These are phyloP conservation scores for Abrostola triplasia DNA, from an alignment of 2,888 invertebrate species.

Conservation along the genomic window DNA sequence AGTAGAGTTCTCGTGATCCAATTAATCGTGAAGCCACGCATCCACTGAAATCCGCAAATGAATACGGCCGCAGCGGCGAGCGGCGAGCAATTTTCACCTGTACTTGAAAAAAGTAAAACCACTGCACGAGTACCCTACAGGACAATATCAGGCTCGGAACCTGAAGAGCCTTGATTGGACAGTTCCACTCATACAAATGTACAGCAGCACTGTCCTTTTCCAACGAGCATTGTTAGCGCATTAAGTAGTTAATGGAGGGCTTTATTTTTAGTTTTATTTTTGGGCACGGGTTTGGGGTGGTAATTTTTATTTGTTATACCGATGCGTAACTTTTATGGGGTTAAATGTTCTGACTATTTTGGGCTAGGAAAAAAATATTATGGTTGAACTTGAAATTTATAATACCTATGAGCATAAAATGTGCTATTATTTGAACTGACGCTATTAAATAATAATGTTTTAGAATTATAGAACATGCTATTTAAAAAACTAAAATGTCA, in stretches of 20 bases:
- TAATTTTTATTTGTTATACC: conserved; percentile 59
- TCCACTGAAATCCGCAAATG: conserved; percentile 59
- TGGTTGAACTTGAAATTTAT: not conserved
- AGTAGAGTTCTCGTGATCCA: conserved; percentile 26
- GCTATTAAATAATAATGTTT: too few relatives aligned
- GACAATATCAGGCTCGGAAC: conserved; percentile 62
- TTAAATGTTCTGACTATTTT: not conserved
- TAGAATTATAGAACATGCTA: not conserved
- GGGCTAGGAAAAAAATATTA: not conserved
- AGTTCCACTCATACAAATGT: conserved; percentile 59
- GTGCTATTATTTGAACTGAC: not conserved
- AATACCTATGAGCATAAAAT: not conserved
- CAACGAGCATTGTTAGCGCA: conserved; percentile 81
- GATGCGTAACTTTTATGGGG: conserved; percentile 34
- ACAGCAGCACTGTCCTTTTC: conserved; percentile 54
- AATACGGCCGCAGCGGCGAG: conserved; percentile 55
- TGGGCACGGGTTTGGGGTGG: conserved; percentile 67
- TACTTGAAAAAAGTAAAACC: conserved; percentile 55
- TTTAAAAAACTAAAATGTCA: not conserved
- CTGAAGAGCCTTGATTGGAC: conserved; percentile 63
- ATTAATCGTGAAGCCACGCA: conserved; percentile 54
- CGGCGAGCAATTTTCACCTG: conserved; percentile 64
- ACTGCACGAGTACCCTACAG: conserved; percentile 53
- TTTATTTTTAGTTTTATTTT: conserved; percentile 85
- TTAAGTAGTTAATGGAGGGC: conserved; percentile 82